Conservation (phyloP, 2,888 invertebrate genomes). For the Pinctada fucata region DNA sequence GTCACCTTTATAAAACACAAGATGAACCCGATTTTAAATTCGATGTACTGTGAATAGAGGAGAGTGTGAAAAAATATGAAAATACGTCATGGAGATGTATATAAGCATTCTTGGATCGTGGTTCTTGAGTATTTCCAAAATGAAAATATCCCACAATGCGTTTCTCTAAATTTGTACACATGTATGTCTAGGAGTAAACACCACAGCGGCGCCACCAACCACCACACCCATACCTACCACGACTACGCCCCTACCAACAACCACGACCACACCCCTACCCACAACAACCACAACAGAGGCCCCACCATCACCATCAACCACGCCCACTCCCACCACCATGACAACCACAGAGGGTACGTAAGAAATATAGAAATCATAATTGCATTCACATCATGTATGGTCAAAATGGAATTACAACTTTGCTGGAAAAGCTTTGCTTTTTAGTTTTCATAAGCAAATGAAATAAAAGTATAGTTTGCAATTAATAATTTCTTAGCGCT, state of each 20-base stretch:
- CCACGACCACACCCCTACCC: background rate
- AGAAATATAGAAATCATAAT: background rate
- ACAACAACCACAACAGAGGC: background rate
- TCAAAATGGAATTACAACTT: background rate
- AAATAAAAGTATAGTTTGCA: too few relatives aligned
- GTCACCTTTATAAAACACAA: too few relatives aligned
- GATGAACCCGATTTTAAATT: too few relatives aligned
- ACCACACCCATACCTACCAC: slow-evolving; percentile 11
- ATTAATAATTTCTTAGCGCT: too few relatives aligned
- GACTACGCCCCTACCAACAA: background rate
- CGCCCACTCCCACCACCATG: background rate
- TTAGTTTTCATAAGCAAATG: too few relatives aligned
- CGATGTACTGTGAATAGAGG: too few relatives aligned
- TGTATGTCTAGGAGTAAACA: background rate
- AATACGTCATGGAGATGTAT: too few relatives aligned
- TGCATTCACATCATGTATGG: background rate
- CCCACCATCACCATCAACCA: background rate
- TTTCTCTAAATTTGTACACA: too few relatives aligned
- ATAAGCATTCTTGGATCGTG: too few relatives aligned
- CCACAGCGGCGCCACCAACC: slow-evolving; percentile 1
- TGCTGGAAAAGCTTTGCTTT: background rate
- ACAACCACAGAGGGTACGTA: slow-evolving; percentile 15
- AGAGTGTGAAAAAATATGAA: too few relatives aligned
- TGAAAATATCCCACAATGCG: too few relatives aligned
- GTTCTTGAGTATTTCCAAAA: too few relatives aligned